Percentiles rank a stretch among this genome's conserved stretches.
These are phyloP conservation scores for Portunus trituberculatus DNA, from an alignment of 1,140 invertebrate genomes.

Conservation along the genomic window DNA sequence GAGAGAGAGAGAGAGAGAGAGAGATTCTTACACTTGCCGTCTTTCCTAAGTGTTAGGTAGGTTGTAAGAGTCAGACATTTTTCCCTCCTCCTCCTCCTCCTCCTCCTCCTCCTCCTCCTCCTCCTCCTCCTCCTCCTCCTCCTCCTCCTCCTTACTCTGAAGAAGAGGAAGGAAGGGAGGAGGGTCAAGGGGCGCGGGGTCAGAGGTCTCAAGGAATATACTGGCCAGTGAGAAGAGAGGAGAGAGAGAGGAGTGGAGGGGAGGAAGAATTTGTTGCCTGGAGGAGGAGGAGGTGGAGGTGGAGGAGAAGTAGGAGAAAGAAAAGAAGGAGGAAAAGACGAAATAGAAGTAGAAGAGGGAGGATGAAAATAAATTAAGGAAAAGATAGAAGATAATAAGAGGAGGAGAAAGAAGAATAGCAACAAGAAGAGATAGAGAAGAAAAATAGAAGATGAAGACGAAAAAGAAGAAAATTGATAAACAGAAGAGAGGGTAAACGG, in stretches of 20 bases:
- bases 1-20: constrained; percentile 28
- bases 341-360: not conserved
- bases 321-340: not conserved
- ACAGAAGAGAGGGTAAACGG: too few species aligned
- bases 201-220: constrained; percentile 5
- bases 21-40: not conserved
- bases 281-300: not conserved
- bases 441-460: not conserved
- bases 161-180: not conserved
- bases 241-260: not conserved
- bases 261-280: not conserved
- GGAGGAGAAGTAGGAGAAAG: not conserved
- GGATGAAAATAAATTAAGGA: not conserved
- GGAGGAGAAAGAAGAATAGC: too few species aligned
- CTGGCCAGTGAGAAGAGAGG: not conserved
- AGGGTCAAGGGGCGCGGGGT: not conserved
- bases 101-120: too few species aligned
- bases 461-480: too few species aligned
- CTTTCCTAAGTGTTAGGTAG: too few species aligned
- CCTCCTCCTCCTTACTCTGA: too few species aligned
- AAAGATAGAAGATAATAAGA: not conserved
- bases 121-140: too few species aligned
- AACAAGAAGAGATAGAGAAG: not conserved
- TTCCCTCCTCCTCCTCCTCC: too few species aligned
- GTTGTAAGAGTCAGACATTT: too few species aligned